Percentiles rank a stretch among this genome's conserved stretches.
Evolutionary conservation across 1,140 invertebrate genomes (phyloP).

Genomic region (Homalodisca vitripennis): DNA sequence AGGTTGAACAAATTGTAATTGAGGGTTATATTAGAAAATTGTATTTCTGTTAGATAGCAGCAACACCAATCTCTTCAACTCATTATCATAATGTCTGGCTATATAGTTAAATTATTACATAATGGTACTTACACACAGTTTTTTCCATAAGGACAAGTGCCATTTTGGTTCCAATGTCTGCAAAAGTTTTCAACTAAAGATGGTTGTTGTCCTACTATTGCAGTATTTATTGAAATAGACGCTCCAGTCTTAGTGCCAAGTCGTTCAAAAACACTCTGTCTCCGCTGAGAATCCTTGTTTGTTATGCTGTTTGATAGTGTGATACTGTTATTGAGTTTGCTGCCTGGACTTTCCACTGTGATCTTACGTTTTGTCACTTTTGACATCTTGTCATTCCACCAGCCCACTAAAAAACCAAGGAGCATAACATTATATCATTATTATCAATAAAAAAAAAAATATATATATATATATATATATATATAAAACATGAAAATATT

Average conservation of each 20-base stretch:
- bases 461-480: too few species aligned
- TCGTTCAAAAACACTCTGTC: constrained; percentile 76
- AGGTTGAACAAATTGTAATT: too few species aligned
- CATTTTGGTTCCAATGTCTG: constrained; percentile 71
- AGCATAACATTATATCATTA: too few species aligned
- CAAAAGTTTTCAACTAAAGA: constrained; percentile 57
- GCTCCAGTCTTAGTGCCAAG: constrained; percentile 64
- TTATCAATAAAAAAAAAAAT: too few species aligned
- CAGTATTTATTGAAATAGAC: constrained; percentile 49
- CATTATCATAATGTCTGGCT: too few species aligned
- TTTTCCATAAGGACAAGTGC: constrained; percentile 72
- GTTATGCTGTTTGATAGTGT: constrained; percentile 1
- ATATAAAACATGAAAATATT: too few species aligned
- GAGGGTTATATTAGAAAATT: too few species aligned
- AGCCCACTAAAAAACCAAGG: constrained; percentile 31
- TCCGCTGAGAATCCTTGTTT: constrained; percentile 34
- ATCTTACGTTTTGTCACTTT: constrained; percentile 40
- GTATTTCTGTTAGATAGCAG: too few species aligned
- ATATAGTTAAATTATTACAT: too few species aligned
- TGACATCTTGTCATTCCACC: constrained; percentile 39
- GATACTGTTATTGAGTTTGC: constrained; percentile 34
- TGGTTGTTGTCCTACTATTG: constrained; percentile 41
- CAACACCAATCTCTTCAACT: too few species aligned
- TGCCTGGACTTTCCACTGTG: constrained; percentile 32
- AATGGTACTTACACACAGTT: constrained; percentile 63